phyloP scores from a whole-genome alignment of 2,888 invertebrate genomes.

The Cylindroiulus punctatus region DNA sequence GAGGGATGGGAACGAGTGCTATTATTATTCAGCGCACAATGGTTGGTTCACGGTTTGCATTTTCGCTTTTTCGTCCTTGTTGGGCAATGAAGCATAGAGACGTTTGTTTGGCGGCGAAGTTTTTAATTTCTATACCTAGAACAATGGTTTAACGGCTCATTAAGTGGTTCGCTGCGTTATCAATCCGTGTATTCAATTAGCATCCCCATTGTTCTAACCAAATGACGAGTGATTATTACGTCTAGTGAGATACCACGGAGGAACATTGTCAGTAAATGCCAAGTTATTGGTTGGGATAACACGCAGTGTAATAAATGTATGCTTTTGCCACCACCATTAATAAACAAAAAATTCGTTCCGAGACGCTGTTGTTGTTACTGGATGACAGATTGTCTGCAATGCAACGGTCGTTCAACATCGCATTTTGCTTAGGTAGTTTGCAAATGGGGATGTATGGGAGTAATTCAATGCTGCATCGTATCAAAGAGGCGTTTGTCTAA shows the following conservation, averaged over 20 bases:
- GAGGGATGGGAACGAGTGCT: background rate
- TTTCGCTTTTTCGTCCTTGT: constrained; percentile 22
- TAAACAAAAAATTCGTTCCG: no score
- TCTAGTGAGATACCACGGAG: background rate
- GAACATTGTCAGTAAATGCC: no score
- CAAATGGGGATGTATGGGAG: no score
- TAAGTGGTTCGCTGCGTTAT: constrained; percentile 12
- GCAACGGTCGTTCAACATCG: no score
- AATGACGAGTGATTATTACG: background rate
- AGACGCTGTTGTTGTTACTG: no score
- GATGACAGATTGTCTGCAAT: no score
- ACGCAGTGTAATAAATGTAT: no score
- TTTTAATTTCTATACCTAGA: background rate
- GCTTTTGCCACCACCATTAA: no score
- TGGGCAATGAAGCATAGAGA: constrained; percentile 2
- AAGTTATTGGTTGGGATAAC: no score
- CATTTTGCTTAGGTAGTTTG: no score
- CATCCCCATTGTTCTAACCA: background rate
- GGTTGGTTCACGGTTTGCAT: background rate
- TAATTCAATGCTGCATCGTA: no score
- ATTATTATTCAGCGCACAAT: background rate
- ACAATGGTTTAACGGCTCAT: constrained; percentile 45
- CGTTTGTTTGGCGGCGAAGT: background rate
- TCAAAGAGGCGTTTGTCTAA: no score
- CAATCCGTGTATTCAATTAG: constrained; percentile 8